Evolutionary conservation across 2,113 vertebrate genomes (phyloP).

Genomic region (Taurulus bubalis): DNA sequence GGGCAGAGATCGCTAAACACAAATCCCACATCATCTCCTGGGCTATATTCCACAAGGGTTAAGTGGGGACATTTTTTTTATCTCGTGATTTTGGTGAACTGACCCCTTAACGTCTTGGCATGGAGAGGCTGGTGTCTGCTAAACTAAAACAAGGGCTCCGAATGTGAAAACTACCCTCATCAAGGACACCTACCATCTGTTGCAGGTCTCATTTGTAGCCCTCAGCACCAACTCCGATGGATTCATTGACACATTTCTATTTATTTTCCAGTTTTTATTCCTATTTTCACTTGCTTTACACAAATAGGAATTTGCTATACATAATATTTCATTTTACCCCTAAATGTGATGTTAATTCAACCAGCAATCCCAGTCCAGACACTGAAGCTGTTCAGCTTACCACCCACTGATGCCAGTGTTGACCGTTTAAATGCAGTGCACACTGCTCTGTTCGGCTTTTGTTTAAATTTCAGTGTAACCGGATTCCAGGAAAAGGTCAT

Average conservation of each 20-base stretch:
- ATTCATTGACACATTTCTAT: not conserved
- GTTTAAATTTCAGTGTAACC: not conserved
- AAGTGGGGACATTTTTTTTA: not conserved
- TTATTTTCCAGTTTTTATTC: not conserved
- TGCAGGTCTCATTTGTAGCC: slow-evolving; percentile 44
- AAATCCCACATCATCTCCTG: slow-evolving; percentile 8
- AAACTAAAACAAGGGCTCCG: slow-evolving; percentile 52
- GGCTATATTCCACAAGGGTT: not conserved
- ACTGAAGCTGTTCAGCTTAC: not conserved
- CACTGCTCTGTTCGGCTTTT: not conserved
- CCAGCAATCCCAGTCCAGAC: slow-evolving; percentile 19
- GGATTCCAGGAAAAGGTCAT: slow-evolving; percentile 42
- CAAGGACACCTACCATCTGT: slow-evolving; percentile 44
- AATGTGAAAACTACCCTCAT: slow-evolving; percentile 50
- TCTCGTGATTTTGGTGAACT: slow-evolving; percentile 10
- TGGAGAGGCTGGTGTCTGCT: slow-evolving; percentile 51
- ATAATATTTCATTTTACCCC: not conserved
- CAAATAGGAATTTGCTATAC: not conserved
- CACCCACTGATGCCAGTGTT: not conserved
- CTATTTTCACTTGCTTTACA: slow-evolving; percentile 15
- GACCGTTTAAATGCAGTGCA: slow-evolving; percentile 22
- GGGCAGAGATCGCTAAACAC: not conserved
- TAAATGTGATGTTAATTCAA: slow-evolving; percentile 2
- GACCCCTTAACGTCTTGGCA: slow-evolving; percentile 5
- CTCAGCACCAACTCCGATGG: not conserved